Percentiles rank a stretch among this genome's conserved stretches.
These are phyloP conservation scores for Tachystola acroxantha DNA, from an alignment of 2,888 invertebrate genomes.

Conservation along the genomic window DNA sequence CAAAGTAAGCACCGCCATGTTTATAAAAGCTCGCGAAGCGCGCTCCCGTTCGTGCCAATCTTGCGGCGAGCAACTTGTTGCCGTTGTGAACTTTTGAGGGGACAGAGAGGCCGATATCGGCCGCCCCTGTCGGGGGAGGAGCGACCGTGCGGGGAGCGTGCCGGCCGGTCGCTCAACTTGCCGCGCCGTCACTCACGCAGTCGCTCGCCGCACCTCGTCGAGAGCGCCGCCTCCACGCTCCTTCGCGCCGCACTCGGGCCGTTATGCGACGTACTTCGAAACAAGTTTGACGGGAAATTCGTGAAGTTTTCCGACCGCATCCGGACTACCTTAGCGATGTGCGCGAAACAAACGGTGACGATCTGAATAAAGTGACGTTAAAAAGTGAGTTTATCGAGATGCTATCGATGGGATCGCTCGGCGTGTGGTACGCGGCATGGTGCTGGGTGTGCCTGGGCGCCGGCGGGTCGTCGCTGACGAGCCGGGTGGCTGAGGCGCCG, in stretches of 20 bases:
- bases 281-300: conserved; percentile 78
- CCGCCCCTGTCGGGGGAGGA: conserved; percentile 66
- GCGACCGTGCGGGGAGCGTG: conserved; percentile 64
- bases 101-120: conserved; percentile 54
- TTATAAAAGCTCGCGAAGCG: conserved; percentile 75
- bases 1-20: conserved; percentile 72
- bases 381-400: conserved; percentile 68
- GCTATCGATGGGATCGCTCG: conserved; percentile 67
- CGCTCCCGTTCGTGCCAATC: conserved; percentile 78
- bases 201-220: conserved; percentile 47
- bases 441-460: conserved; percentile 58
- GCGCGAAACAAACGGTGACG: conserved; percentile 59
- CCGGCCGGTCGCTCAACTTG: conserved; percentile 67
- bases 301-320: conserved; percentile 68
- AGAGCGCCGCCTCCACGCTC: conserved; percentile 41
- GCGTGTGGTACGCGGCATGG: conserved; percentile 56
- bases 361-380: conserved; percentile 69
- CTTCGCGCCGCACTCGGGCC: conserved; percentile 45
- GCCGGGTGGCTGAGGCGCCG: conserved; percentile 80
- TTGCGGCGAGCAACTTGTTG: conserved; percentile 75
- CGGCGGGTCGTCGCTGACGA: conserved; percentile 66
- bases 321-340: conserved; percentile 67
- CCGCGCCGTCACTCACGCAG: conserved; percentile 57
- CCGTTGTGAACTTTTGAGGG: conserved; percentile 68
- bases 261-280: conserved; percentile 73